Base-by-base conservation (phyloP, 92 coral and sea anemone species). In the Meandrina meandrites region DNA sequence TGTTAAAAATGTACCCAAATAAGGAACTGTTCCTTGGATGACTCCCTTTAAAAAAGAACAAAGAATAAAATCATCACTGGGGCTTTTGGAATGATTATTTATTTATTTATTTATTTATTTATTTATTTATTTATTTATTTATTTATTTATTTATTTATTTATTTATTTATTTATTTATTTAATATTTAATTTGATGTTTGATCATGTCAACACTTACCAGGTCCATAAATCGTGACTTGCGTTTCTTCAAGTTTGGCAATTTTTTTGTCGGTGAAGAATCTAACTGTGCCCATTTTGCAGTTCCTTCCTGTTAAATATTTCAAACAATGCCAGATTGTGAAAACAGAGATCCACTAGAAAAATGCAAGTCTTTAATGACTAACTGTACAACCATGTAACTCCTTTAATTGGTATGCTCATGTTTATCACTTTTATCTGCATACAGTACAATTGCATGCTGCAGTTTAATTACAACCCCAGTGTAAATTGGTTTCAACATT, bases 1-100 rank as follows among this genome's bases (percentile, higher is more conserved):
- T 10, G 99, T 97, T 32, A 97, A 93, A 86, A 97, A 97, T 53
- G 98, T 97, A 50, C 99, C 99, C 81, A 97, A 87, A 86, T 97
- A 97, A 8, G 99, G 99, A 14, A 97, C 99, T 12, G 99, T 97
- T n/a, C 99, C 99, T 67, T 94, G 98, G 81, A 97, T 97, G 14
- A 95, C 66, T 76, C 98, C 95, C 94, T 97, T 62, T 58, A 57
- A 79, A 27, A 31, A 35, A 17, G 66, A 53, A 68, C 14, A 35
- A 76, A n/a, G 34, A 0, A 73, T 8, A 22, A 54, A 54, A 54
- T 54, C 60, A 18, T 54, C 60, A 54, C 22, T 3, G 16, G 8
- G 60, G 3, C 45, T 40, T n/a, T n/a, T n/a, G n/a, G n/a, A n/a
- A n/a, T n/a, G n/a, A n/a, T n/a, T n/a, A n/a, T n/a, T n/a, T n/a